phyloP scores from a whole-genome alignment of 2,797 vertebrate genomes.

The Sebastes minor region DNA sequence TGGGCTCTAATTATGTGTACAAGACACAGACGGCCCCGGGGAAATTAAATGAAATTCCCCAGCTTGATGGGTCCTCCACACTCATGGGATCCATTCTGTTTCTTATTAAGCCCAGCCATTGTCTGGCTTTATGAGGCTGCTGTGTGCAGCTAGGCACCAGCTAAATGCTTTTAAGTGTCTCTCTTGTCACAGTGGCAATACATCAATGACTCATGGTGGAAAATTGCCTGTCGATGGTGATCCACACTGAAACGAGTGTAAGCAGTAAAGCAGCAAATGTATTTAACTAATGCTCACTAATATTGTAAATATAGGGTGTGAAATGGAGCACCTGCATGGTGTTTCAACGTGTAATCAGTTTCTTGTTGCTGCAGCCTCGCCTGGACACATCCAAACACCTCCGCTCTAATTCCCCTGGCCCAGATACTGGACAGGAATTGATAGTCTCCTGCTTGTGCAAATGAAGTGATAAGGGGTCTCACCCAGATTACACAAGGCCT shows the following conservation, averaged over 20 bases:
- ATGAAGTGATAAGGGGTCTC: slow-evolving; percentile 82
- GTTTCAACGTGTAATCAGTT: slow-evolving; percentile 49
- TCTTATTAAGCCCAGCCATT: slow-evolving; percentile 97
- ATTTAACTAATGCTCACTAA: slow-evolving; percentile 56
- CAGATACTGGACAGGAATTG: slow-evolving; percentile 74
- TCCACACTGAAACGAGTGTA: slow-evolving; percentile 43
- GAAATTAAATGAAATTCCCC: slow-evolving; percentile 99
- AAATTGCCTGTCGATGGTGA: slow-evolving; percentile 67
- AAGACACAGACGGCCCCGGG: slow-evolving; percentile 93
- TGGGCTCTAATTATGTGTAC: slow-evolving; percentile 98
- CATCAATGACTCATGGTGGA: slow-evolving; percentile 70
- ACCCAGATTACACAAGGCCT: slow-evolving; percentile 81
- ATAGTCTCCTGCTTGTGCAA: slow-evolving; percentile 78
- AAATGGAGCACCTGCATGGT: slow-evolving; percentile 57
- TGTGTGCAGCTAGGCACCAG: slow-evolving; percentile 85
- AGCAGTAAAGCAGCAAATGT: slow-evolving; percentile 54
- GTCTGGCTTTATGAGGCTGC: slow-evolving; percentile 93
- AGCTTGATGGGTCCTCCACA: slow-evolving; percentile 90
- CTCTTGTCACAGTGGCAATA: slow-evolving; percentile 58
- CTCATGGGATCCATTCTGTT: slow-evolving; percentile 93
- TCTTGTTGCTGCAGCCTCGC: slow-evolving; percentile 26
- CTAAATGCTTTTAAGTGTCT: slow-evolving; percentile 79
- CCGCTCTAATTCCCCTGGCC: slow-evolving; percentile 67
- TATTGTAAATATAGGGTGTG: slow-evolving; percentile 57
- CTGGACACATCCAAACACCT: slow-evolving; percentile 71